phyloP scores from a whole-genome alignment of 2,888 invertebrate species.

The Cecidostiba fungosa region DNA sequence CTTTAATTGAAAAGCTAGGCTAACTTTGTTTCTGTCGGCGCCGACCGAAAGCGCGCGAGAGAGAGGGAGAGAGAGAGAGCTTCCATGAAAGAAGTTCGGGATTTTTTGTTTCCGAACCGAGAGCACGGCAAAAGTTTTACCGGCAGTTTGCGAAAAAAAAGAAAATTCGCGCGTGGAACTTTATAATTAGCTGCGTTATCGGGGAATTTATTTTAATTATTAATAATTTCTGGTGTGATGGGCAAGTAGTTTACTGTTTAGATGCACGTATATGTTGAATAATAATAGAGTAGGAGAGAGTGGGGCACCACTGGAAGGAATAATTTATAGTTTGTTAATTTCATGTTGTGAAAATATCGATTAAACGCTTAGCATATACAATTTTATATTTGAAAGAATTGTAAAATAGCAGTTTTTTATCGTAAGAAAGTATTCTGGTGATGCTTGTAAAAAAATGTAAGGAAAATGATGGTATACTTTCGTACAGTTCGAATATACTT shows the following conservation, averaged over 20 bases:
- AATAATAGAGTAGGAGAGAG: too few species aligned
- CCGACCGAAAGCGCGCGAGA: not conserved
- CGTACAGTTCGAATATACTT: too few species aligned
- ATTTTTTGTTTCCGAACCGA: slow-evolving; percentile 17
- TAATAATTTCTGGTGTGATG: not conserved
- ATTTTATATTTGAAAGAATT: too few species aligned
- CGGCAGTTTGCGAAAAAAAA: slow-evolving; percentile 28
- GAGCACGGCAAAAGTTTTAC: slow-evolving; percentile 22
- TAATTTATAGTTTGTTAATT: too few species aligned
- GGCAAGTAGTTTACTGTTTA: not conserved
- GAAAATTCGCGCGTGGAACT: not conserved
- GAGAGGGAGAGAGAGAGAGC: not conserved
- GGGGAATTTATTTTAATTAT: not conserved
- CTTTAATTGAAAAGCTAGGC: slow-evolving; percentile 52
- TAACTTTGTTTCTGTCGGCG: slow-evolving; percentile 19
- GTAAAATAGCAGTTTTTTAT: too few species aligned
- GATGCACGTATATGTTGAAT: not conserved
- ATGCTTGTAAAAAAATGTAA: too few species aligned
- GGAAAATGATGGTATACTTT: too few species aligned
- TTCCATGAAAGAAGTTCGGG: slow-evolving; percentile 18
- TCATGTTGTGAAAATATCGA: too few species aligned
- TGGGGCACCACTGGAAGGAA: too few species aligned
- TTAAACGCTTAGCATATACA: too few species aligned
- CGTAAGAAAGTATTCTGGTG: too few species aligned
- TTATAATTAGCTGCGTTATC: slow-evolving; percentile 15